Evolutionary conservation across 2,797 vertebrate genomes (phyloP), one percentile per base, ranked within the genome.

Genomic region (Paratrypauchen microcephalus): DNA sequence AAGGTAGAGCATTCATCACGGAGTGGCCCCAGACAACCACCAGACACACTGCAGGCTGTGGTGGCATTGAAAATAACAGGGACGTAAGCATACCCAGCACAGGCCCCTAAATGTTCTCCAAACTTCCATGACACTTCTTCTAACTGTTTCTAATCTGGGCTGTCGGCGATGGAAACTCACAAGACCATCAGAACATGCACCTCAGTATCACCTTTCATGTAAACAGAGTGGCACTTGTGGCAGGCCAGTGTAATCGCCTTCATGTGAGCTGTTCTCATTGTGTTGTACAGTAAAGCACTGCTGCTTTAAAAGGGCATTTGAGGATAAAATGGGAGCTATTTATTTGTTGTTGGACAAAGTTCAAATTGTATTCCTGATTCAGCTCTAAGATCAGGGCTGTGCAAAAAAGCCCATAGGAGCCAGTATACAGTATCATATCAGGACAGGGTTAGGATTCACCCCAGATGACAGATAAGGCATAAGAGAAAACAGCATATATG

Each of bases 91-190:
- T 78, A 83, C 73, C 82, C 84, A 76, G 69, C 23, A 73, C 69
- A 56, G 5, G 73, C 76, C 75, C 76, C 79, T 78, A 74, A 85
- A 91, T 87, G 80, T 78, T 80, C 87, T 67, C 82, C 78, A 72
- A 83, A 90, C 83, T 79, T 86, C 65, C 79, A 76, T 82, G 82
- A 82, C 80, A 85, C 74, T 85, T 88, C 84, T 83, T 76, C 73
- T 85, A 86, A 88, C 86, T 78, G 85, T 63, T 84, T 79, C 92
- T 92, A 91, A 92, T 89, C 89, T 89, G 86, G 90, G 88, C 87
- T 58, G 66, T 70, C 59, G 60, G 80, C 75, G 77, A 74, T 86
- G 86, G 90, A 89, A 85, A 89, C 83, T 86, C 79, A 87, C 69
- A 71, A 74, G 85, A 81, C 80, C 86, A 80, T 71, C 57, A 54